A percentile compares a stretch with the other conserved stretches of the same genome.
Evolutionary conservation across 92 coral and sea anemone species (phyloP).

Genomic region (Micromussa lordhowensis): DNA sequence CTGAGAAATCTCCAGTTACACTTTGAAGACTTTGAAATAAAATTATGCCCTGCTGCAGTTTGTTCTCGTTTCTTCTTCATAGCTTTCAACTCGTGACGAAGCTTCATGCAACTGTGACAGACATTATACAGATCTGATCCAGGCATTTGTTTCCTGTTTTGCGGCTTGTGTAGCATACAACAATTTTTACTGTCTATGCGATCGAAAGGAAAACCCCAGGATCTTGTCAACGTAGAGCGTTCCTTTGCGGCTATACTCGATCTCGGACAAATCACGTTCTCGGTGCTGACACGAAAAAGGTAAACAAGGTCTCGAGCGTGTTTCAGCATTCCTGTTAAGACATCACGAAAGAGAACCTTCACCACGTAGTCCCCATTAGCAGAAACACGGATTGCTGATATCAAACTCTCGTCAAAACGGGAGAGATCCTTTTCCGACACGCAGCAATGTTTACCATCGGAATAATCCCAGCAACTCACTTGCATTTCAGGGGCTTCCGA

Average conservation of each 20-base stretch:
- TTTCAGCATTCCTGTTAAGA: background rate
- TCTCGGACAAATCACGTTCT: background rate
- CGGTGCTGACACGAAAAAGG: background rate
- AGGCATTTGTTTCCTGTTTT: conserved; percentile 14
- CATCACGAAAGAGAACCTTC: background rate
- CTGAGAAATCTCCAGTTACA: conserved; percentile 12
- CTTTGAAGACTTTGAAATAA: background rate
- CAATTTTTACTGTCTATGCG: conserved; percentile 4
- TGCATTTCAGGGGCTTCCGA: background rate
- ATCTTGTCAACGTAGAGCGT: background rate
- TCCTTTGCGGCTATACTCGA: background rate
- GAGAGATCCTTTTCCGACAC: background rate
- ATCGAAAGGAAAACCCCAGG: conserved; percentile 24
- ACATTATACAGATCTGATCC: conserved; percentile 1
- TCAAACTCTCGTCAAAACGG: background rate
- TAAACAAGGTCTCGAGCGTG: background rate
- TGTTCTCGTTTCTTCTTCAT: background rate
- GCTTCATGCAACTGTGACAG: background rate
- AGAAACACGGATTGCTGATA: background rate
- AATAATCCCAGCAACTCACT: background rate
- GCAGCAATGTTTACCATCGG: background rate
- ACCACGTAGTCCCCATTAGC: background rate
- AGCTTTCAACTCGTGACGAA: background rate
- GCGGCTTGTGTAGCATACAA: background rate
- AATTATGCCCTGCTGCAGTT: background rate